Evolutionary conservation across 2,797 vertebrate genomes (phyloP).

Genomic region (Gouania willdenowi): DNA sequence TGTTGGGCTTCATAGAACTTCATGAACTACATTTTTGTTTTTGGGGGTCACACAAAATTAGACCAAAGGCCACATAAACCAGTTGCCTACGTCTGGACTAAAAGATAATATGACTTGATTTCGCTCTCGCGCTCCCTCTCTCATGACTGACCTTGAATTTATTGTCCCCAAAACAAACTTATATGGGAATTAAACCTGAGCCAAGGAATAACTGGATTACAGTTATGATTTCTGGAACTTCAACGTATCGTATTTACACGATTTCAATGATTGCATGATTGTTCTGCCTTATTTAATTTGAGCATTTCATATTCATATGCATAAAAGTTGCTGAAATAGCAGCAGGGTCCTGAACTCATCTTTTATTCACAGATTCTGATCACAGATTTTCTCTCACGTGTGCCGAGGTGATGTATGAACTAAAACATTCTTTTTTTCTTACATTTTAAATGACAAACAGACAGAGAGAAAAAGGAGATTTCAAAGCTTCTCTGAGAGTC

Average conservation of each 20-base stretch:
- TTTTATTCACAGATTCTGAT: slow-evolving; percentile 71
- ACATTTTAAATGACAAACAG: slow-evolving; percentile 43
- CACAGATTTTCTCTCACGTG: slow-evolving; percentile 53
- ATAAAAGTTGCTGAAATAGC: slow-evolving; percentile 55
- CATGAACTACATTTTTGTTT: too few species aligned
- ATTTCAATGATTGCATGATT: slow-evolving; percentile 47
- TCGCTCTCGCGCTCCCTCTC: slow-evolving; percentile 66
- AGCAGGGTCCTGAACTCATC: slow-evolving; percentile 56
- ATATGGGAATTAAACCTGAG: slow-evolving; percentile 61
- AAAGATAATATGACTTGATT: slow-evolving; percentile 75
- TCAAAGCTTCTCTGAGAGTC: slow-evolving; percentile 55
- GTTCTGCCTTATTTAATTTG: slow-evolving; percentile 43
- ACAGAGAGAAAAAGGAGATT: slow-evolving; percentile 57
- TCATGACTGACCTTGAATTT: slow-evolving; percentile 69
- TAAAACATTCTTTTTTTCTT: slow-evolving; percentile 47
- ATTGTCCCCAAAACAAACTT: slow-evolving; percentile 75
- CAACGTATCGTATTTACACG: slow-evolving; percentile 45
- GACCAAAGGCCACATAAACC: too few species aligned
- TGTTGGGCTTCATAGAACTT: too few species aligned
- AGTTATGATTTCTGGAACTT: slow-evolving; percentile 49
- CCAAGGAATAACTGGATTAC: slow-evolving; percentile 50
- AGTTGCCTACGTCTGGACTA: too few species aligned
- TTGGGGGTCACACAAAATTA: too few species aligned
- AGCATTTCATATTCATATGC: slow-evolving; percentile 56
- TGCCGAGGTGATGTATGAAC: slow-evolving; percentile 51